Base-by-base conservation (phyloP, 2,888 invertebrate genomes). In the Byasa hedistus region DNA sequence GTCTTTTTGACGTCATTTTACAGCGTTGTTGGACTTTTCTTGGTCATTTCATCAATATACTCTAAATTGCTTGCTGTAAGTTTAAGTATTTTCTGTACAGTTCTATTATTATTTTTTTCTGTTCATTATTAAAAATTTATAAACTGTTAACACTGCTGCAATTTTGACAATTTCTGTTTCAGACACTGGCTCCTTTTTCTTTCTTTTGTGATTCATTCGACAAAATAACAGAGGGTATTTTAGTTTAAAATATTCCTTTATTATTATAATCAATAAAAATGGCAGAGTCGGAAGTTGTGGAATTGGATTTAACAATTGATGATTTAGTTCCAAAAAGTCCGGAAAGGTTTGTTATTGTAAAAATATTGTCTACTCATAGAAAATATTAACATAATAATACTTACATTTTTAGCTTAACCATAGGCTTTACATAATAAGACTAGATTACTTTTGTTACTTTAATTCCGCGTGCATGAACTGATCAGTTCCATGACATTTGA, bases 251-350 rank as follows among this genome's bases (percentile, higher is more conserved):
- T 62, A 68, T 61, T 65, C 66, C 56, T 68, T 55, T 51, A 51
- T 44, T 60, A 63, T 63, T 48, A 64, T 23, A 76, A 69, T 67
- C 72, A 71, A 65, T 57, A 66, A 82, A 75, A 82, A 91, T 91
- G 91, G 88, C 89, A 84, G 91, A 88, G 75, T 79, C 90, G 59
- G 89, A 88, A 70, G 83, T 88, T 70, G 87, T 86, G 70, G 86
- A 87, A 79, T 82, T 88, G 75, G 89, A 90, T 82, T 79, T 89
- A 72, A 88, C 87, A 57, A 90, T 91, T 71, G 91, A 91, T 74
- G 90, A 91, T 80, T 84, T 91, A 77, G 87, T 91, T 77, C 91
- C 91, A 63, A 91, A 91, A 79, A 91, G 90, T 78, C 86, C 89
- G 57, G 91, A 91, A 84, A 90, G 90, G 91, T 91, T 87, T 73